These are phyloP conservation scores for Paracanthobrama guichenoti DNA, from an alignment of 2,113 vertebrate species.

Conservation along the genomic window DNA sequence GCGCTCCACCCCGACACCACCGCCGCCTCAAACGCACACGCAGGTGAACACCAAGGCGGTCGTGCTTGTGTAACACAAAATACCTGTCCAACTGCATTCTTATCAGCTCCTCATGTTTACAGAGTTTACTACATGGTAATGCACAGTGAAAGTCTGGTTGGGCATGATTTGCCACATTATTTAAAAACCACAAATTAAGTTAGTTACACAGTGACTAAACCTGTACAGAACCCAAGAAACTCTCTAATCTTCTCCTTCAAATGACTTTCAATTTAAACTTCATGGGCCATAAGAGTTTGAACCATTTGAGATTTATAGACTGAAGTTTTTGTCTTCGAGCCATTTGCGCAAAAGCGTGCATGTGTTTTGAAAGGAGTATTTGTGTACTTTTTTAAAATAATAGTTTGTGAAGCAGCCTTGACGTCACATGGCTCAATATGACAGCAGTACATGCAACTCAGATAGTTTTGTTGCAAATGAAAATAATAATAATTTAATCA, in stretches of 20 bases:
- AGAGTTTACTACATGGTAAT: background rate
- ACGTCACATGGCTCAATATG: no score
- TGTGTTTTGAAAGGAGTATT: background rate
- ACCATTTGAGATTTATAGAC: background rate
- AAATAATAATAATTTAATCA: no score
- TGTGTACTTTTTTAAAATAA: background rate
- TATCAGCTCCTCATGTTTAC: background rate
- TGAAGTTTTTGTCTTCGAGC: background rate
- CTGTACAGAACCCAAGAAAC: background rate
- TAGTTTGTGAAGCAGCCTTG: no score
- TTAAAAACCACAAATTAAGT: background rate
- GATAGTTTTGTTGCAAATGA: no score
- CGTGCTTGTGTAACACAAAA: background rate
- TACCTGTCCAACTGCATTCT: slow-evolving; percentile 44
- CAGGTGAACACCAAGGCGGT: background rate
- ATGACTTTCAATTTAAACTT: background rate
- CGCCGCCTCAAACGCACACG: slow-evolving; percentile 57
- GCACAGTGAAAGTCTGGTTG: background rate
- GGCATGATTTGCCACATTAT: background rate
- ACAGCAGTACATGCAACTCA: no score
- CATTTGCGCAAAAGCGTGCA: background rate
- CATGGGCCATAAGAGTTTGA: background rate
- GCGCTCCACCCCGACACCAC: slow-evolving; percentile 69
- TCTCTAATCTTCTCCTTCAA: background rate
- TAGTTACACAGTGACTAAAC: background rate